A percentile compares a stretch with the other conserved stretches of the same genome.
phyloP scores from a whole-genome alignment of 2,797 vertebrate species.

The Martes flavigula region DNA sequence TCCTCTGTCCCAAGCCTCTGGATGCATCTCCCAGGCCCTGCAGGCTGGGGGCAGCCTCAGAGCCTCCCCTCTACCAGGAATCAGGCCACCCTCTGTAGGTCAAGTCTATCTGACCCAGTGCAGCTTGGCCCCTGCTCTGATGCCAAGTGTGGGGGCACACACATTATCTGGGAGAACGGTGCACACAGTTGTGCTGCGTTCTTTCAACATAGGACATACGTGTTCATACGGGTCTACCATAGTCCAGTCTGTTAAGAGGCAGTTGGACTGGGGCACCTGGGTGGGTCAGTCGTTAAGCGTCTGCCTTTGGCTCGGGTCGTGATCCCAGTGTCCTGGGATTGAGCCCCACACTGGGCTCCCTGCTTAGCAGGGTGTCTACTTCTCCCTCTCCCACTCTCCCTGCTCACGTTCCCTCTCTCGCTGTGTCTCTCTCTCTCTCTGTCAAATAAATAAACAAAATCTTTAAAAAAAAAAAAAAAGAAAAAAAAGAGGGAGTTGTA shows the following conservation, averaged over 20 bases:
- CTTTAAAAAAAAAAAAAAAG: too few relatives aligned
- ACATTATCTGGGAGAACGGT: neutral
- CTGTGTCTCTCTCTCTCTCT: too few relatives aligned
- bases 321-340: too few relatives aligned
- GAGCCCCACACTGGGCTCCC: too few relatives aligned
- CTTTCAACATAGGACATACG: neutral
- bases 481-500: neutral
- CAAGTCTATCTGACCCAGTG: neutral
- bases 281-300: too few relatives aligned
- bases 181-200: fast-evolving
- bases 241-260: neutral
- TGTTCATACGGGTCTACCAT: neutral
- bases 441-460: too few relatives aligned
- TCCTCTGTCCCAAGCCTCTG: neutral
- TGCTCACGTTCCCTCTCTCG: too few relatives aligned
- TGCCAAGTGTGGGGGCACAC: neutral
- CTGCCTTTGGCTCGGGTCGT: too few relatives aligned
- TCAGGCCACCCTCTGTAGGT: neutral
- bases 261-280: neutral
- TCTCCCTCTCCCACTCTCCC: too few relatives aligned
- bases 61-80: neutral
- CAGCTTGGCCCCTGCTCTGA: neutral
- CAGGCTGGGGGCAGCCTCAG: neutral
- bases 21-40: neutral
- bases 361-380: too few relatives aligned